Base-by-base conservation (phyloP, 2,797 vertebrate species). In the Melopsittacus undulatus region DNA sequence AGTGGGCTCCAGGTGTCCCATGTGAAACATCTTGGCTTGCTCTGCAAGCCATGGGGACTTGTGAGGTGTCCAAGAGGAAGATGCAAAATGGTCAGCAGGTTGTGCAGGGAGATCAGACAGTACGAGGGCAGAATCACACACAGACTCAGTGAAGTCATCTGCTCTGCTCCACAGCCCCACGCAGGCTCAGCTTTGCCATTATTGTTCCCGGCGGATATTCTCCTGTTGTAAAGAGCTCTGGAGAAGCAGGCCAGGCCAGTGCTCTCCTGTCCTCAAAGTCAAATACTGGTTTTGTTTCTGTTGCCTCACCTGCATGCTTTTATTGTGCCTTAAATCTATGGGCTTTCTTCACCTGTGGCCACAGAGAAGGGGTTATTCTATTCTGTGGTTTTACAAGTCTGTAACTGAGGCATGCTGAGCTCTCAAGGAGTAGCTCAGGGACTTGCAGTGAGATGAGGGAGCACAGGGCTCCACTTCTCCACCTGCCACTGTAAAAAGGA, bases 391-490 rank as follows among this genome's bases (percentile, higher is more conserved):
- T 40, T 86, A 4, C 23, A 61, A 10, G 36, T 26, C 40, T 59
- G 10, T 56, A 24, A 11, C 34, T 57, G 38, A 83, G 29, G 34
- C 57, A 27, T 0, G 0, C 4, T 73, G 32, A 45, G 26, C 18
- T 66, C 40, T 8, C 1, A 0, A 4, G 19, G 34, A 18, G 36
- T 36, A 72, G n/a, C 48, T 86, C 57, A 10, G 11, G 57, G 14
- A 54, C 16, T 70, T 61, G 29, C 29, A 26, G 54, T 76, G 54
- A 61, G 18, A 9, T 38, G 59, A 67, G 26, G 32, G 34, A 38
- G n/a, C 34, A 36, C 51, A 17, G 34, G 17, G 21, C 75, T 89
- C 38, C 9, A 27, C 26, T 57, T 20, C 68, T 20, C 34, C 5
- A 54, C 27, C 22, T 34, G 4, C 26, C 46, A 62, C 26, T 34